Evolutionary conservation across 2,888 invertebrate genomes (phyloP).

Genomic region (Pristionchus arcanus): DNA sequence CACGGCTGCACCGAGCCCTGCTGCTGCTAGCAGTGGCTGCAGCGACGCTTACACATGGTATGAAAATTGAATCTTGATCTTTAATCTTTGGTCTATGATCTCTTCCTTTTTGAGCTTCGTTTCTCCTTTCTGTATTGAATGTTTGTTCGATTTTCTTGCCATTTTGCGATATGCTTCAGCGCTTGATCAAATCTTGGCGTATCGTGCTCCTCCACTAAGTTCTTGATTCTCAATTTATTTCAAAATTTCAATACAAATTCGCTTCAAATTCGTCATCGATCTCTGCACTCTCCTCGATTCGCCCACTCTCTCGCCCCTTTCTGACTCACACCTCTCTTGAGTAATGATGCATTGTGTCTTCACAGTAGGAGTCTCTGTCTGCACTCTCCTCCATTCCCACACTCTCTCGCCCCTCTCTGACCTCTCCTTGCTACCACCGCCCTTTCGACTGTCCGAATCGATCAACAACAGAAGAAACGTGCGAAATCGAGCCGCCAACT

Average conservation of each 20-base stretch:
- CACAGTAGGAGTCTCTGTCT: not conserved
- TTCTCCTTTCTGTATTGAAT: not conserved
- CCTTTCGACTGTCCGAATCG: conserved; percentile 39
- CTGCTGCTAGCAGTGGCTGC: conserved; percentile 11
- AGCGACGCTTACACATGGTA: not conserved
- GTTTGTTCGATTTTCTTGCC: not conserved
- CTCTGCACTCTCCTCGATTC: not conserved
- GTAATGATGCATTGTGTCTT: conserved; percentile 35
- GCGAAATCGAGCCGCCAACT: conserved; percentile 9
- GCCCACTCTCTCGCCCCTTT: not conserved
- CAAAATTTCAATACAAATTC: not conserved
- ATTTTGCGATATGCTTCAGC: not conserved
- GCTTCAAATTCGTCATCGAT: not conserved
- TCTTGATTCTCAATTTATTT: not conserved
- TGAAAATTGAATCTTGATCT: not conserved
- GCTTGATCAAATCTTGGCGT: not conserved
- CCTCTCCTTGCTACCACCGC: conserved; percentile 25
- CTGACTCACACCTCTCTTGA: conserved; percentile 39
- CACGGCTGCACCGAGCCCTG: not conserved
- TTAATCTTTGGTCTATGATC: not conserved
- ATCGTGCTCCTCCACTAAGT: not conserved
- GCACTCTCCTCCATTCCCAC: not conserved
- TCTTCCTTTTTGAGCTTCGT: not conserved
- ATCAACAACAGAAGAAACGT: not conserved
- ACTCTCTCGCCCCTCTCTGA: not conserved